A percentile compares a stretch with the other conserved stretches of the same genome.
These are phyloP conservation scores for Lycia hirtaria DNA, from an alignment of 2,888 invertebrate species.

Conservation along the genomic window DNA sequence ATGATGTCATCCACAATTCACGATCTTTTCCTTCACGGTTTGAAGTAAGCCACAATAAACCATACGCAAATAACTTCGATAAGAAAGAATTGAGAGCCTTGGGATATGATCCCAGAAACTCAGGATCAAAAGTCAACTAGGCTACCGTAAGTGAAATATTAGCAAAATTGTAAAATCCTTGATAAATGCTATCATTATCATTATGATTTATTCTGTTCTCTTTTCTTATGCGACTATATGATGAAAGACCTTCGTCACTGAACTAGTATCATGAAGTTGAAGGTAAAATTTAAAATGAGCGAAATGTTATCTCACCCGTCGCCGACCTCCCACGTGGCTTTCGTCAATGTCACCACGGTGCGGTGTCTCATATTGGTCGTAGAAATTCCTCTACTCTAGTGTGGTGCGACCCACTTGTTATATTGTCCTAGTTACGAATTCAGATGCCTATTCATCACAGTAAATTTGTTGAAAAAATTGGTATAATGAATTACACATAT, in stretches of 20 bases:
- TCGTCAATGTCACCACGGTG: slow-evolving; percentile 68
- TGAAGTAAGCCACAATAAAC: too few species aligned
- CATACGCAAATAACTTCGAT: too few species aligned
- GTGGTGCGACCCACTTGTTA: slow-evolving; percentile 63
- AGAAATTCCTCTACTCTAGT: slow-evolving; percentile 59
- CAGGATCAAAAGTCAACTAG: too few species aligned
- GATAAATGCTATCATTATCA: too few species aligned
- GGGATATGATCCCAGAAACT: too few species aligned
- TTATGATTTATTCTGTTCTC: background rate
- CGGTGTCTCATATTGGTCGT: slow-evolving; percentile 57
- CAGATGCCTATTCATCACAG: slow-evolving; percentile 32
- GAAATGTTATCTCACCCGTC: slow-evolving; percentile 45
- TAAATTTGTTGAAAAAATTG: slow-evolving; percentile 10
- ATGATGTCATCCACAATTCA: too few species aligned
- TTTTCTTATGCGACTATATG: background rate
- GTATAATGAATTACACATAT: slow-evolving; percentile 21
- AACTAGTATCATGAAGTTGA: slow-evolving; percentile 24
- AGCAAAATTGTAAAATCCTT: too few species aligned
- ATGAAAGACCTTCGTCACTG: slow-evolving; percentile 6
- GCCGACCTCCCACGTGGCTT: slow-evolving; percentile 62
- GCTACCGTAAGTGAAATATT: too few species aligned
- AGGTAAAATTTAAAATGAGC: slow-evolving; percentile 27
- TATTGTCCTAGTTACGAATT: slow-evolving; percentile 47
- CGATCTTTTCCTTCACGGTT: too few species aligned
- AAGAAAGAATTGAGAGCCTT: too few species aligned